Evolutionary conservation across 2,888 invertebrate species (phyloP).

Genomic region (Polydrusus tereticollis): DNA sequence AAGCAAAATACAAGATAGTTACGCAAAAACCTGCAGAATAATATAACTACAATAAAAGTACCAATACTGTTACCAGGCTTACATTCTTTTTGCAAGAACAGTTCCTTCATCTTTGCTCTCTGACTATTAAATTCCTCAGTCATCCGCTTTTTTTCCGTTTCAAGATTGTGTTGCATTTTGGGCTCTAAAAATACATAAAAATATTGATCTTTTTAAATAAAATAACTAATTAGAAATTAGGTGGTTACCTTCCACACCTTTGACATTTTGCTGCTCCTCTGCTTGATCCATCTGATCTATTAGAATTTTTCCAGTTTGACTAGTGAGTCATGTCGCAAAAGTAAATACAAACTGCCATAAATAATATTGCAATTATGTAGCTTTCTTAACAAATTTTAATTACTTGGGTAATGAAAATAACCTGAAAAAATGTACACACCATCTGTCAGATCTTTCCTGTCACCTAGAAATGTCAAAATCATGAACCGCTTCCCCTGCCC

Average conservation of each 20-base stretch:
- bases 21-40: too few relatives aligned
- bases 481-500: too few relatives aligned
- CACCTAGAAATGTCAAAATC: background rate
- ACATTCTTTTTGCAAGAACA: conserved; percentile 96
- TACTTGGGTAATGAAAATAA: conserved; percentile 6
- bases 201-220: conserved; percentile 26
- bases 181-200: conserved; percentile 23
- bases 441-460: background rate
- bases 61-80: conserved; percentile 48
- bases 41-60: too few relatives aligned
- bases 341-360: background rate
- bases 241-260: conserved; percentile 27
- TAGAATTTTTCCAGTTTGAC: background rate
- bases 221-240: background rate
- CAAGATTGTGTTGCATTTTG: conserved; percentile 57
- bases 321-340: conserved; percentile 7
- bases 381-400: conserved; percentile 14
- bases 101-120: conserved; percentile 92
- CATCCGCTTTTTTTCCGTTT: conserved; percentile 76
- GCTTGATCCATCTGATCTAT: conserved; percentile 1
- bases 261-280: conserved; percentile 30
- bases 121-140: conserved; percentile 91
- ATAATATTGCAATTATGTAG: background rate
- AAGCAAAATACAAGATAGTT: too few relatives aligned
- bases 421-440: conserved; percentile 19